Base-by-base conservation (phyloP, 2,888 invertebrate genomes). In the Lagria hirta region DNA sequence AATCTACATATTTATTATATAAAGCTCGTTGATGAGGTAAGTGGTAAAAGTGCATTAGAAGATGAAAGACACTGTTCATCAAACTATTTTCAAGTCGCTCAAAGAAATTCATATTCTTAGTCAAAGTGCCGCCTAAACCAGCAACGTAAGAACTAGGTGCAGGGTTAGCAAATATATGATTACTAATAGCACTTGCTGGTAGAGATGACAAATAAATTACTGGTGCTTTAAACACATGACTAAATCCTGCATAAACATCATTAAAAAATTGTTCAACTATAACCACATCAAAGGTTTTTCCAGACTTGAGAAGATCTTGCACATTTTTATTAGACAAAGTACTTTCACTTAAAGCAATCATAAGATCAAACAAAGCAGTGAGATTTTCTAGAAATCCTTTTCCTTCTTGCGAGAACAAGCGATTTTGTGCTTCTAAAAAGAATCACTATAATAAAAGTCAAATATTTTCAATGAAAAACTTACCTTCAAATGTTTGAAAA, bases 81-180 rank as follows among this genome's bases (percentile, higher is more conserved):
- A 69, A 71, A 0, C 74, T 64, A 56, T 81, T 82, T 16, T 70
- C 60, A 1, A 79, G 28, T 48, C 83, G 64, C 51, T 76, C 73
- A 58, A 65, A 64, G 49, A 83, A 80, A 23, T 66, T 74, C 63
- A 76, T 75, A 30, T 60, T 20, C n/a, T 42, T 35, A 2, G 40
- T 35, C 8, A 43, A 40, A 6, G 18, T 23, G 4, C 33, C 38
- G n/a, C 34, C 24, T 1, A 40, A 6, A 20, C 35, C 36, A 11
- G 51, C 45, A 8, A 51, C 27, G 22, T 49, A 51, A 4, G 63
- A 47, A 10, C 45, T 37, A 2, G 57, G 51, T 3, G 51, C 51
- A n/a, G 63, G 59, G 44, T 63, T 64, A 10, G 48, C 61, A 2
- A 60, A 49, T 8, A 62, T 24, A 33, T 56, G 51, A 33, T 62